Base-by-base conservation (phyloP, 2,113 vertebrate species). In the Callionymus lyra region DNA sequence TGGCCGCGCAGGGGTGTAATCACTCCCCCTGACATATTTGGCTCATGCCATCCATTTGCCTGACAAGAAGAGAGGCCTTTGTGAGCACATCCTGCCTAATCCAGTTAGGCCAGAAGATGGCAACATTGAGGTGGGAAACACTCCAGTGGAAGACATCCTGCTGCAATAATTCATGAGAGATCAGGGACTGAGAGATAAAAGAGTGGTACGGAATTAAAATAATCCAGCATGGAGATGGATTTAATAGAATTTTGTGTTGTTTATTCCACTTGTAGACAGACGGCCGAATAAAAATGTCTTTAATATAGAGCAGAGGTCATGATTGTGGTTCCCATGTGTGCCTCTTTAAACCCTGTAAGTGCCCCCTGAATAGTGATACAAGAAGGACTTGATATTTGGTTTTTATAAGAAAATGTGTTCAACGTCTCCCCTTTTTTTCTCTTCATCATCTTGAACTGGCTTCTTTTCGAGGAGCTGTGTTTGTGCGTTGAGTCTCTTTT, bases 21-120 rank as follows among this genome's bases (percentile, higher is more conserved):
- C 71, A 73, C 68, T 79, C 72, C 74, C 76, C 64, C 71, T 74
- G 77, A 80, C 77, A 82, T 66, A 65, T 81, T 77, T 81, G 81
- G 78, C 81, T 58, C 65, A 56, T 36, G 56, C 34, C 15, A 44
- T 50, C 53, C 44, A 55, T 72, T 76, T 67, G 53, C 67, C 56
- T 21, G 49, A 62, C 59, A 55, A 59, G 44, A 71, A n/a, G 51
- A 55, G 35, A 59, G 35, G 41, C 49, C 34, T 50, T 27, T 27
- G 50, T 48, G 41, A 15, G 50, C 54, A 34, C 16, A 12, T 35
- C 45, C 41, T 75, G 72, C 65, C 58, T 60, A 59, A 70, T 67
- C 68, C 59, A 34, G 48, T 67, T 70, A 52, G 46, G 17, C 81
- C 81, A 83, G 76, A 50, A 83, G 81, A 78, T 78, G 81, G 81